Conservation (phyloP, 2,113 vertebrate species). For the Cynoglossus semilaevis region DNA sequence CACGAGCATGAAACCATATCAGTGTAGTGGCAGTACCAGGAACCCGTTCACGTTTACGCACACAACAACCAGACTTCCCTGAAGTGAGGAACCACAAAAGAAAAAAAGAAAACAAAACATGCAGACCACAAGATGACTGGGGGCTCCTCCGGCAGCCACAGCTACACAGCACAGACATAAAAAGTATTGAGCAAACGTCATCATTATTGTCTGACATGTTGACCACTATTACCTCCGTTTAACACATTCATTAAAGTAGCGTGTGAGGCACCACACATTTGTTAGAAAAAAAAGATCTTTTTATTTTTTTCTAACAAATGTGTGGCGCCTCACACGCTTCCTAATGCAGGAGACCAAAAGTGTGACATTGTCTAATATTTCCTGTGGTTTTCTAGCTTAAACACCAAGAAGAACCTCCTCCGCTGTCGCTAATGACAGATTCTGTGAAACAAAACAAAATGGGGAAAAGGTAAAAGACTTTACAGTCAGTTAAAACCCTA, state of each 20-base stretch:
- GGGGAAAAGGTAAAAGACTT: background rate
- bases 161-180: slow-evolving; percentile 5
- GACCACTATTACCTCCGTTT: no score
- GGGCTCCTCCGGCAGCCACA: slow-evolving; percentile 34
- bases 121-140: slow-evolving; percentile 50
- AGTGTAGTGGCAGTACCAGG: slow-evolving; percentile 57
- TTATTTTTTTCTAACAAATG: no score
- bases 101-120: slow-evolving; percentile 48
- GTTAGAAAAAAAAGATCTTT: no score
- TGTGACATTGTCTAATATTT: slow-evolving; percentile 22
- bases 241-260: no score
- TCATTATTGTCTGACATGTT: background rate
- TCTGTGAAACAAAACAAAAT: background rate
- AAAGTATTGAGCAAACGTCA: slow-evolving; percentile 18
- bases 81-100: slow-evolving; percentile 63
- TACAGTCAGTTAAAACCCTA: slow-evolving; percentile 1
- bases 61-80: slow-evolving; percentile 56
- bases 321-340: no score
- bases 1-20: background rate
- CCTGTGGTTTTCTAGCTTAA: slow-evolving; percentile 40
- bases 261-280: no score
- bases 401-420: slow-evolving; percentile 4
- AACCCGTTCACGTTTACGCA: slow-evolving; percentile 56
- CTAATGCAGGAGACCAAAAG: background rate
- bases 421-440: background rate